A percentile compares a stretch with the other conserved stretches of the same genome.
Conservation (phyloP, 2,888 invertebrate genomes). For the Euzetes globulus region DNA sequence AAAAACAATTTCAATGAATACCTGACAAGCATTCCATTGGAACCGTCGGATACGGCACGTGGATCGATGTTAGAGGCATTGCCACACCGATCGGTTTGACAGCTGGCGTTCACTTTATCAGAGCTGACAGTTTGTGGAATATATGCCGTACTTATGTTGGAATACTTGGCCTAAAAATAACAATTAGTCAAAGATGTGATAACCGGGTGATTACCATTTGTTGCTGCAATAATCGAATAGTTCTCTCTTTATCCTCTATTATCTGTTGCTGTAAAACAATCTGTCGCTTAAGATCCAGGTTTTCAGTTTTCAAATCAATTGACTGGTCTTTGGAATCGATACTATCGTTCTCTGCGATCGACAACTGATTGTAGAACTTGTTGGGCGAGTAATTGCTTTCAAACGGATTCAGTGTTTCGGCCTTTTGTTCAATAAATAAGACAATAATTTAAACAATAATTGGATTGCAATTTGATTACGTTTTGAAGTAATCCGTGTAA, state of each 20-base stretch:
- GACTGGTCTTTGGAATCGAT: not conserved
- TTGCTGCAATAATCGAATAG: slow-evolving; percentile 69
- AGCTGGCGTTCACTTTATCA: slow-evolving; percentile 25
- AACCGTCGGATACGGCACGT: slow-evolving; percentile 26
- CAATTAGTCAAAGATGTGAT: not conserved
- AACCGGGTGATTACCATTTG: slow-evolving; percentile 56
- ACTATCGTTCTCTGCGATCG: not conserved
- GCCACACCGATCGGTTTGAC: slow-evolving; percentile 24
- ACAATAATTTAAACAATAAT: not conserved
- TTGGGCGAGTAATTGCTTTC: slow-evolving; percentile 33
- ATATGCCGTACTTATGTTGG: not conserved
- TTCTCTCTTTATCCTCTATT: slow-evolving; percentile 74
- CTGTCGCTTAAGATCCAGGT: slow-evolving; percentile 40
- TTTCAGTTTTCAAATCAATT: slow-evolving; percentile 37
- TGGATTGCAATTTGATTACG: slow-evolving; percentile 23
- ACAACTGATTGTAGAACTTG: slow-evolving; percentile 7
- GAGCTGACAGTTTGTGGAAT: not conserved
- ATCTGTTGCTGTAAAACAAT: slow-evolving; percentile 55
- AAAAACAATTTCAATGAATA: no score
- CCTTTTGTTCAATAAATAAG: slow-evolving; percentile 36
- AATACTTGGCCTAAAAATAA: slow-evolving; percentile 29
- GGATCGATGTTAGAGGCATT: slow-evolving; percentile 28
- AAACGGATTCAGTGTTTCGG: slow-evolving; percentile 42
- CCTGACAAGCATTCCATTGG: slow-evolving; percentile 35
- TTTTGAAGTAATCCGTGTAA: slow-evolving; percentile 41